Base-by-base conservation (phyloP, 2,888 invertebrate species). In the Hydroisotoma schaefferi region DNA sequence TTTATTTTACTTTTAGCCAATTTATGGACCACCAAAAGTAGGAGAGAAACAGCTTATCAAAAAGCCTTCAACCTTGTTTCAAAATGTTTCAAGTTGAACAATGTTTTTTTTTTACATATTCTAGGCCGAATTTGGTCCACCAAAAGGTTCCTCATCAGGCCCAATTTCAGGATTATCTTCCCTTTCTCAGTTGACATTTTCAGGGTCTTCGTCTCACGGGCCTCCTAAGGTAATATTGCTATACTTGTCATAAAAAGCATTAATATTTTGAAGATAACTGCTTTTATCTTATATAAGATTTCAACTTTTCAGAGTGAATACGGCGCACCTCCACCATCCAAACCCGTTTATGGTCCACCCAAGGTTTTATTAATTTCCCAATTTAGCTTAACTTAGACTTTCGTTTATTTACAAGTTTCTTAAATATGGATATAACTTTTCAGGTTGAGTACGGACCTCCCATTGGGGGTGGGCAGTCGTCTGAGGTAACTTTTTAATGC, bases 261-360 rank as follows among this genome's bases (percentile, higher is more conserved):
- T 33, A 6, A 33, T 33, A 33, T 6, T 33, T 33, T 33, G 33
- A 33, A 33, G 33, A 10, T 18, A 44, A 44, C 18, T 33, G 29
- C 18, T 15, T 20, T 6, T 18, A 20, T 27, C 2, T 10, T 29
- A 4, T n/a, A 27, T 29, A n/a, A 12, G 8, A 18, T 22, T 47
- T 49, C 61, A 37, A 48, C 40, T 25, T 58, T 8, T n/a, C 26
- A 38, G 40, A 27, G 25, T 25, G 1, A 40, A 5, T 40, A 58
- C 46, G 61, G 55, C 6, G 62, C 65, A 29, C 58, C 66, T 15
- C 12, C 53, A 15, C 51, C 61, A 2, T 51, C 64, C 15, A 33
- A 33, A 28, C 18, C 44, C 4, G 44, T 8, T 20, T 60, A 63
- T 29, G 54, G 53, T 15, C 38, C 54, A 12, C 58, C 54, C n/a